Evolutionary conservation across 2,113 vertebrate genomes (phyloP).

Genomic region (Lycaon pictus): DNA sequence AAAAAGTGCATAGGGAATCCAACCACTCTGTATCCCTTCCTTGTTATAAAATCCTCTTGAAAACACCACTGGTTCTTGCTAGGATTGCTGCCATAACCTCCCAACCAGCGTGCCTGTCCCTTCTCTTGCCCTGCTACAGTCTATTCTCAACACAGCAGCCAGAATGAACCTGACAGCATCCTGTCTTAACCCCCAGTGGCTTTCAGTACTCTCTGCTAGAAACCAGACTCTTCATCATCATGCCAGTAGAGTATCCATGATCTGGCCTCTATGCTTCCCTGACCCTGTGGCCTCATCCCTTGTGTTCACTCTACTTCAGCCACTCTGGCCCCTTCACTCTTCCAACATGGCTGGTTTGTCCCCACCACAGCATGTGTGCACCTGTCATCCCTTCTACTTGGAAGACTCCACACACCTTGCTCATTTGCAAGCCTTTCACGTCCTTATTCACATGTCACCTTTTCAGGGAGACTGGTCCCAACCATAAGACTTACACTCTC

Average conservation of each 20-base stretch:
- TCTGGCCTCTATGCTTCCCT: background rate
- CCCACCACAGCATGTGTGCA: accelerated
- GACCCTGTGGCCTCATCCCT: background rate
- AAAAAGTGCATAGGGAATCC: background rate
- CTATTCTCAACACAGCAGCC: background rate
- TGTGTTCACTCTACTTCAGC: background rate
- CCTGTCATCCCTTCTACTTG: background rate
- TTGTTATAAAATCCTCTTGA: background rate
- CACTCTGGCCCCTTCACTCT: background rate
- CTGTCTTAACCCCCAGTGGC: background rate
- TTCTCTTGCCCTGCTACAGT: background rate
- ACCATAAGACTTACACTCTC: background rate
- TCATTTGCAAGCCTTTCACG: background rate
- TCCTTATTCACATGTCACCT: background rate
- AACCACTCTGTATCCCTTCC: background rate
- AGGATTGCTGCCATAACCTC: accelerated
- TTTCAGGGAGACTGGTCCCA: background rate
- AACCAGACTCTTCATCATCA: background rate
- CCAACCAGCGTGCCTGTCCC: background rate
- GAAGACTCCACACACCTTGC: background rate
- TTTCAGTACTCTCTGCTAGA: background rate
- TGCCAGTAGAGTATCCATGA: background rate
- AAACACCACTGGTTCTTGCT: background rate
- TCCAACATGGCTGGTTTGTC: accelerated
- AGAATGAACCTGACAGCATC: background rate